Base-by-base conservation (phyloP, 2,113 vertebrate species). In the Telmatochromis sp. region DNA sequence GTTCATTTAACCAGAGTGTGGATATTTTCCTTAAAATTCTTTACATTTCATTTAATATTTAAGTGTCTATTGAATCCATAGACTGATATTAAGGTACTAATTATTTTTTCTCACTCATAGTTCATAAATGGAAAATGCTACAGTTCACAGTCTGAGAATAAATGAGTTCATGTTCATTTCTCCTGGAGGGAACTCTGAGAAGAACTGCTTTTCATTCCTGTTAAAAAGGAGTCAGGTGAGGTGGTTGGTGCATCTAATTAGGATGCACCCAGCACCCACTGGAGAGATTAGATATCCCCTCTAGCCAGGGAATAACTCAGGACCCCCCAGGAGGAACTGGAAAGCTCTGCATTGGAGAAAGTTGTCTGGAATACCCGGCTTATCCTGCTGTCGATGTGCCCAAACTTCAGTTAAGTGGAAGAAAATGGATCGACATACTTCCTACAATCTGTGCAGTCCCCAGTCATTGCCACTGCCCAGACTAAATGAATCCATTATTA, bases 41-140 rank as follows among this genome's bases (percentile, higher is more conserved):
- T 73, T 45, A 19, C 71, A 28, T 75, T 75, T 75, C 14, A 47
- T 75, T 75, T 28, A 75, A 19, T 75, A 45, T 45, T 73, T 5
- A 73, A 26, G 23, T 47, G 23, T 31, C 42, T 50, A 0, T 19
- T 50, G 15, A 78, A 12, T 78, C 42, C 14, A 50, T 50, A 28
- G 71, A 78, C 23, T 50, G 42, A 5, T 28, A 12, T 50, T 47
- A 31, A 28, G 15, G 26, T 19, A 78, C 15, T 75, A 19, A 5
- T 47, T 73, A 2, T 75, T 31, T 75, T 47, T 75, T 45, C 13
- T 28, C 5, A 0, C 0, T 73, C 40, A 1, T 75, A 75, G 40
- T 73, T 28, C 40, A 73, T 17, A 45, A 73, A 17, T 10, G 35
- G 13, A 73, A 75, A 19, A 75, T 47, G 42, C 0, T 75, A 47